Evolutionary conservation across 2,113 vertebrate species (phyloP).

Genomic region (Herpetotheres cachinnans): DNA sequence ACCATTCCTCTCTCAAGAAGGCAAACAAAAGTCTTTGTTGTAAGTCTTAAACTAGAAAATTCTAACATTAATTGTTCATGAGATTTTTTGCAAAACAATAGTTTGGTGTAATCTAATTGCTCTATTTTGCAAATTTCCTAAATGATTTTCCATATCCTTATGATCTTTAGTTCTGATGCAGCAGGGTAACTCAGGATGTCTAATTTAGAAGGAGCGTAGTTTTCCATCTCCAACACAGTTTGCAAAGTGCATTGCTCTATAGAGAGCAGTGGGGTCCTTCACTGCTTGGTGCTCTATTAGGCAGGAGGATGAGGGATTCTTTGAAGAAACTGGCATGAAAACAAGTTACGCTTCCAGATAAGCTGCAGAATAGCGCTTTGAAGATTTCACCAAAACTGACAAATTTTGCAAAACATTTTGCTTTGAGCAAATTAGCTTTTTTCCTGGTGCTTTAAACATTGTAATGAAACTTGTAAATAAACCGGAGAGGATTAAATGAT

Average conservation of each 20-base stretch:
- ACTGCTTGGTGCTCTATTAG: accelerated
- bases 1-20: not conserved
- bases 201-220: not conserved
- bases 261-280: not conserved
- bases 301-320: not conserved
- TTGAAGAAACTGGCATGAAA: not conserved
- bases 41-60: not conserved
- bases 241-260: not conserved
- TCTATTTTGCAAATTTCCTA: not conserved
- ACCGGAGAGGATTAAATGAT: not conserved
- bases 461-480: not conserved
- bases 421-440: not conserved
- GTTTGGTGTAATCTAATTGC: not conserved
- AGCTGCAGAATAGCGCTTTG: not conserved
- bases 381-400: not conserved
- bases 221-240: not conserved
- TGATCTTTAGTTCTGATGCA: not conserved
- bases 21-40: not conserved
- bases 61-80: not conserved
- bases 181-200: not conserved
- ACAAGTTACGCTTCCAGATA: not conserved
- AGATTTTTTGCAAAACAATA: not conserved
- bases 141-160: not conserved
- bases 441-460: not conserved
- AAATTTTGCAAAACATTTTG: not conserved